Evolutionary conservation across 2,113 vertebrate genomes (phyloP), one percentile per base, ranked within the genome.

Genomic region (Manacus vitellinus): DNA sequence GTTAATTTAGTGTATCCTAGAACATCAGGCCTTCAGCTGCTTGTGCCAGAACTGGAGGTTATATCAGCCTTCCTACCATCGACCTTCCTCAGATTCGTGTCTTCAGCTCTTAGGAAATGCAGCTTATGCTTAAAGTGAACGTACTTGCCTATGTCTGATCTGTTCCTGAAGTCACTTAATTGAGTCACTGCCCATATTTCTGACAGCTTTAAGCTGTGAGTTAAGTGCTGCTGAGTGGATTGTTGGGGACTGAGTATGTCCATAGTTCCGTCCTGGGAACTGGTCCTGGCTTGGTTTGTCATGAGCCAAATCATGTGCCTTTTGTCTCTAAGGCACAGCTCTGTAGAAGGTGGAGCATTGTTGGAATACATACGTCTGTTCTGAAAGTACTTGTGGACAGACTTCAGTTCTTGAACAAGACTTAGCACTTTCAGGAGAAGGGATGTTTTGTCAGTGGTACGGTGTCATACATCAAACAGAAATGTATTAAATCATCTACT

Each of bases 391-490:
- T 55, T 47, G 8, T 31, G 54, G 54, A 16, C 43, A 54, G 31
- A 44, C 20, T 6, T 19, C 15, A 9, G 9, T 62, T 70, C 9
- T 54, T 49, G 6, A 49, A 35, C 17, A 10, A 20, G 17, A 46
- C 10, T 55, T 55, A 7, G 7, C 11, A 14, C 22, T 35, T 31
- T 10, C 1, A 43, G 62, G 28, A 62, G 33, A 19, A 41, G 21
- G 9, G 7, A 5, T 27, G 2, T 46, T 54, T 3, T 0, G 0
- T 49, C 28, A 3, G 3, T 39, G 30, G 7, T 9, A 3, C 0
- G 4, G 39, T 4, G 59, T 85, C 2, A 4, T 27, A 9, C 16
- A 20, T 17, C 8, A 10, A 56, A 39, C 10, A 81, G 2, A 63
- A 72, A 8, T 9, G 8, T 35, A 8, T 62, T 80, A 7, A 19